Evolutionary conservation across 2,113 vertebrate genomes (phyloP), one percentile per base, ranked within the genome.

Genomic region (Planiliza haematocheilus): DNA sequence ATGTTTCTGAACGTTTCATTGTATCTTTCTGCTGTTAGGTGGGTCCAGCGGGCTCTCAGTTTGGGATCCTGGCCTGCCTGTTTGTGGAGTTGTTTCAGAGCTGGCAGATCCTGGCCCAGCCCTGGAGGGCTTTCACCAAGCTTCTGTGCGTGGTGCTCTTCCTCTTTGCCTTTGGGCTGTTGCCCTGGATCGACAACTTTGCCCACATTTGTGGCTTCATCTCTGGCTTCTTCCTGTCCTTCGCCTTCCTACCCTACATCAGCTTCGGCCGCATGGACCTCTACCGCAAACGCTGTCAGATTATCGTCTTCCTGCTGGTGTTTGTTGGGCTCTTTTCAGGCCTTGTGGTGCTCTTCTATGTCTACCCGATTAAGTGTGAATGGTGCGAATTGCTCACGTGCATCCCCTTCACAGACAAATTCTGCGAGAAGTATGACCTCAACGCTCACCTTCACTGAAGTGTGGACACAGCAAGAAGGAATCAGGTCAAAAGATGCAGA

Each of bases 181-280:
- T 99, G 91, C 98, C 98, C 68, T 99, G 98, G 98, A 98, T 98
- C 1, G 98, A 99, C 93, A 99, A 99, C 84, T 99, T 99, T 0
- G 98, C 98, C 80, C 97, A 99, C 91, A 95, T 98, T 85, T 95
- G 94, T 0, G 98, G 97, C 89, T 99, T 99, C 85, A 77, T 97
- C 91, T 98, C 97, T 0, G 98, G 97, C 84, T 96, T 99, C 91
- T 98, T 99, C 91, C 94, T 99, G 62, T 98, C 97, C 67, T 99
- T 99, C 56, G 95, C 96, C 92, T 99, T 99, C 94, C 93, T 99
- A 79, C 98, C 98, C 48, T 99, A 99, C 92, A 96, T 99, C 93
- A 99, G 97, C 88, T 99, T 99, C 10, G 97, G 98, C 83, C 96
- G 93, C 77, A 95, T 97, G 46, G 97, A 99, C 93, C 92, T 98